Evolutionary conservation across 2,888 invertebrate species (phyloP), one percentile per base, ranked within the genome.

Genomic region (Eurytoma californica): DNA sequence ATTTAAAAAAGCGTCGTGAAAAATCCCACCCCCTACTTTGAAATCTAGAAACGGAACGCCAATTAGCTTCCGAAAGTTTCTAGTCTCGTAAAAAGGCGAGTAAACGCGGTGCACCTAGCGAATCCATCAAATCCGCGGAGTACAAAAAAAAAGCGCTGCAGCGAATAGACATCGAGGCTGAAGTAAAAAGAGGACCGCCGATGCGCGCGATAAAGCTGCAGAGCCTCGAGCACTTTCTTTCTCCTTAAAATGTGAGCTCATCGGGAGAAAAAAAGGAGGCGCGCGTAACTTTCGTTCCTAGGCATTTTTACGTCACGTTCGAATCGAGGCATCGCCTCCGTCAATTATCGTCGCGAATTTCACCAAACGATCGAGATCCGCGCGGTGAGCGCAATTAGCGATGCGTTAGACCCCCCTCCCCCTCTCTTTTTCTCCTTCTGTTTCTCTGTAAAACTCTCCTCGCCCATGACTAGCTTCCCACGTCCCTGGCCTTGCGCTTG

Each of bases 401-500:
- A 73, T 57, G 53, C 72, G 60, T 24, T 24, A 24, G 24, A 24
- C 24, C 24, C 24, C 24, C 24, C 2, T 2, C 24, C 2, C 24
- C 2, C 2, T 24, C 24, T 20, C 49, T 20, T 28, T 14, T 63
- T 51, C 68, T 28, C 13, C 24, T 47, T 70, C 57, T 39, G 51
- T 69, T 49, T 72, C 72, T 72, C 77, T 14, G 47, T 57, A 18
- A 16, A 61, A 60, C 51, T 28, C 9, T 30, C 39, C n/a, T 30
- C 72, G 67, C 30, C 20, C 68, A 65, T 70, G 79, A 80, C 79
- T 68, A 55, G 76, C 74, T 77, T 75, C 79, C 60, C 61, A 68
- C 80, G 82, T 81, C 81, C 81, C 80, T 82, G 81, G 82, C 82
- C 82, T 82, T 82, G 80, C 72, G 63, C 55, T 60, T 47, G 14